These are phyloP conservation scores for Leptonema lineaticorne DNA, from an alignment of 1,140 invertebrate genomes.

Conservation along the genomic window DNA sequence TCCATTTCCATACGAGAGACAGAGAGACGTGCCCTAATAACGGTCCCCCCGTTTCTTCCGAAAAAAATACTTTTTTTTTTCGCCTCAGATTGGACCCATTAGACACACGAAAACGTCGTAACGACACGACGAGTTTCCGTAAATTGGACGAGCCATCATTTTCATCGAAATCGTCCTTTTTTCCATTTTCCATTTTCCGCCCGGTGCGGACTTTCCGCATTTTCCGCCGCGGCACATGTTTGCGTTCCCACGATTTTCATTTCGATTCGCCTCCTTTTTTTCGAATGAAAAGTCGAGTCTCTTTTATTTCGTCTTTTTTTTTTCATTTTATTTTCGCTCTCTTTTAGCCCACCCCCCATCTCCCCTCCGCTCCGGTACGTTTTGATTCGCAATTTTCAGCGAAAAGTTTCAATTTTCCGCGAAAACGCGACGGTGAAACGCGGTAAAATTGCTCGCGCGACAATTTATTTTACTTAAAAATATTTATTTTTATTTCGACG, in stretches of 20 bases:
- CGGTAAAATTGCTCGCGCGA: too few relatives aligned
- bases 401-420: too few relatives aligned
- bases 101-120: slow-evolving; percentile 20
- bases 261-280: background rate
- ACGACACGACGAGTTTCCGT: slow-evolving; percentile 19
- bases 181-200: background rate
- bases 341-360: too few relatives aligned
- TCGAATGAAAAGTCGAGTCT: too few relatives aligned
- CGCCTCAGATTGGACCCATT: background rate
- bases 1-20: background rate
- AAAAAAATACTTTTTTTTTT: background rate
- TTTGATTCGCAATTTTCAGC: too few relatives aligned
- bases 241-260: slow-evolving; percentile 16
- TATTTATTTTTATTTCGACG: too few relatives aligned
- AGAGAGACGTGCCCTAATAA: background rate
- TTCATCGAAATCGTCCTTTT: background rate
- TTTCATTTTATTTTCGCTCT: too few relatives aligned
- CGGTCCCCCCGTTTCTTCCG: too few relatives aligned
- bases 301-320: too few relatives aligned
- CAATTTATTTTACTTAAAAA: too few relatives aligned
- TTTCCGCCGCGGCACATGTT: slow-evolving; percentile 8
- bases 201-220: slow-evolving; percentile 5
- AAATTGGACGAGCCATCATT: slow-evolving; percentile 21
- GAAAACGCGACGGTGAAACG: too few relatives aligned
- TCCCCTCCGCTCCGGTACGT: too few relatives aligned